A percentile compares a stretch with the other conserved stretches of the same genome.
These are phyloP conservation scores for Ariopsis seemanni DNA, from an alignment of 2,113 vertebrate genomes.

Conservation along the genomic window DNA sequence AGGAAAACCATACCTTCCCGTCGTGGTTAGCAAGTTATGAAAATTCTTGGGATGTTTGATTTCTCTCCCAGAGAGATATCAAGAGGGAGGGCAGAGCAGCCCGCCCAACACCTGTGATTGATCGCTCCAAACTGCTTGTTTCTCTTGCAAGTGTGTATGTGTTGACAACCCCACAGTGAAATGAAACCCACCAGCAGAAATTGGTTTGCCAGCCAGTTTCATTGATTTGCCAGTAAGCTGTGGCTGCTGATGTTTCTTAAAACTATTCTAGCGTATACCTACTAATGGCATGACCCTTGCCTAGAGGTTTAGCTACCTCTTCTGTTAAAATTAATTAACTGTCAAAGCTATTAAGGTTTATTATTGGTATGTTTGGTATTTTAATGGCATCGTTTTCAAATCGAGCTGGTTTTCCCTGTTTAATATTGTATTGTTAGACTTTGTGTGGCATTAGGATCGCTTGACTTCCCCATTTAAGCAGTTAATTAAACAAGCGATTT, in stretches of 20 bases:
- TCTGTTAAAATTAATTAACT: background rate
- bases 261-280: background rate
- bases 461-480: background rate
- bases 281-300: background rate
- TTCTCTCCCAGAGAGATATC: constrained; percentile 56
- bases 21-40: constrained; percentile 48
- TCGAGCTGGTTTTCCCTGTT: background rate
- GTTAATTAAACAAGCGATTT: background rate
- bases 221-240: constrained; percentile 24
- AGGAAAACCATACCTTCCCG: constrained; percentile 34
- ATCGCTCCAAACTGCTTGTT: constrained; percentile 62
- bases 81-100: constrained; percentile 59
- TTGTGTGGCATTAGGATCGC: background rate
- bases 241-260: background rate
- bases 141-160: constrained; percentile 58
- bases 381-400: background rate
- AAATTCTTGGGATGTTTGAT: constrained; percentile 63
- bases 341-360: background rate
- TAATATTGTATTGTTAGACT: background rate
- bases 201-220: background rate
- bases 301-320: background rate
- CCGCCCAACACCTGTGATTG: constrained; percentile 65
- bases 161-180: constrained; percentile 56
- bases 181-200: constrained; percentile 31
- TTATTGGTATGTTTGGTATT: background rate